Conservation (phyloP, 2,113 vertebrate species). For the Entosphenus tridentatus region DNA sequence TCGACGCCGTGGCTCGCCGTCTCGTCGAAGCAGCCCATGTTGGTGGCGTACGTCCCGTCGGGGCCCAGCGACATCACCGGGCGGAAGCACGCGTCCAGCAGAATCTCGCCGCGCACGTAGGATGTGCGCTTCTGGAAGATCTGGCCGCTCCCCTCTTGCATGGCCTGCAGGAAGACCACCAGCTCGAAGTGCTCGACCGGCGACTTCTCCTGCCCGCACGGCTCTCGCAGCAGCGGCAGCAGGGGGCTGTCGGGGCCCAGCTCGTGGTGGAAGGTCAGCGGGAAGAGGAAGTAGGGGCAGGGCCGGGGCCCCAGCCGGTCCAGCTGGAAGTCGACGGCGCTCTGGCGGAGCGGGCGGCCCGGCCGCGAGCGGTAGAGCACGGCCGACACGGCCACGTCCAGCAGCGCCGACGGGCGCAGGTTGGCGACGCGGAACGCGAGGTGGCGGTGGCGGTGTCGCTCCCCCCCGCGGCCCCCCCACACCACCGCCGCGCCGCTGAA, state of each 20-base stretch:
- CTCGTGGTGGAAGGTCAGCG: constrained; percentile 55
- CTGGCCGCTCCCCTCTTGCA: constrained; percentile 71
- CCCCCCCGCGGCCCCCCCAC: constrained; percentile 40
- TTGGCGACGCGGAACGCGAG: constrained; percentile 71
- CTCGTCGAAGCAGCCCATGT: constrained; percentile 62
- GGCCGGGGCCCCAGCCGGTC: constrained; percentile 34
- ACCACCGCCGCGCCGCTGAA: constrained; percentile 59
- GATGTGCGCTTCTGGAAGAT: constrained; percentile 75
- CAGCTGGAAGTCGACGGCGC: constrained; percentile 51
- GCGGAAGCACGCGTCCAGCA: constrained; percentile 43
- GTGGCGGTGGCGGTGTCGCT: constrained; percentile 12
- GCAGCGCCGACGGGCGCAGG: constrained; percentile 45
- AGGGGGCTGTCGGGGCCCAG: constrained; percentile 50
- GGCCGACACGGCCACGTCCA: constrained; percentile 46
- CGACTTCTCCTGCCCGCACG: constrained; percentile 17
- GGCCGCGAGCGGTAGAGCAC: constrained; percentile 62
- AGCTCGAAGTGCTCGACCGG: constrained; percentile 44
- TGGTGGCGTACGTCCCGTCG: constrained; percentile 48
- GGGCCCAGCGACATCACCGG: constrained; percentile 26
- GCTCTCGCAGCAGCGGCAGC: constrained; percentile 32
- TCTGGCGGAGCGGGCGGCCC: constrained; percentile 52
- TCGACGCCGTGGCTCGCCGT: constrained; percentile 10
- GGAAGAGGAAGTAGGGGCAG: constrained; percentile 74
- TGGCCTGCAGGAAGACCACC: constrained; percentile 62
- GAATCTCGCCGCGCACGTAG: constrained; percentile 63